phyloP scores from a whole-genome alignment of 2,113 vertebrate species.

The Murina feae region DNA sequence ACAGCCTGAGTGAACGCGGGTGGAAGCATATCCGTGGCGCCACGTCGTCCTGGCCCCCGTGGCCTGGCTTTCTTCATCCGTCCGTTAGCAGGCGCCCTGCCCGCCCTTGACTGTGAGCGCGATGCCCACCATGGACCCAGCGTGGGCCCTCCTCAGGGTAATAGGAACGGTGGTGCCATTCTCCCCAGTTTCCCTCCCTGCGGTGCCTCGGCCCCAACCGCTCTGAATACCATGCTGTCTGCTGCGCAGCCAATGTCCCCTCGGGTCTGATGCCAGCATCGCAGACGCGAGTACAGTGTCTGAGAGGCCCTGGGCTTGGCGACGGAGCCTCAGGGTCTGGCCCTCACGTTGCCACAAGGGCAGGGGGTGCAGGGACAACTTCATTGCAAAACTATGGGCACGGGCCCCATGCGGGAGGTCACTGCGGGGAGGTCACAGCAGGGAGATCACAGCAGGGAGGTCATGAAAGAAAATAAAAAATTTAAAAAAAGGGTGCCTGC shows the following conservation, averaged over 20 bases:
- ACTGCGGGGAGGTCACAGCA: not conserved
- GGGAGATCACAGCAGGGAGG: not conserved
- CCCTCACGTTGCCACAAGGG: not conserved
- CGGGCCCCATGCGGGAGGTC: too few relatives aligned
- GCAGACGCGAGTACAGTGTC: not conserved
- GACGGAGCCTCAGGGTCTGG: not conserved
- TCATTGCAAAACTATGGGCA: not conserved
- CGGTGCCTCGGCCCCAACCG: rapidly evolving
- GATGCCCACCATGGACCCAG: not conserved
- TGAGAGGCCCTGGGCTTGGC: not conserved
- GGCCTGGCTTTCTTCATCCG: not conserved
- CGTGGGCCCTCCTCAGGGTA: not conserved
- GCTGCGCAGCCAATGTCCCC: not conserved
- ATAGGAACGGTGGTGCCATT: too few relatives aligned
- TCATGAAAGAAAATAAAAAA: too few relatives aligned
- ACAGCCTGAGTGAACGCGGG: not conserved
- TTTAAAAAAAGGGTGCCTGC: too few relatives aligned
- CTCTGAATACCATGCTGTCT: not conserved
- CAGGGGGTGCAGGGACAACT: not conserved
- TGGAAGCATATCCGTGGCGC: rapidly evolving
- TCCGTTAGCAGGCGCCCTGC: rapidly evolving
- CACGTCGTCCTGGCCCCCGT: not conserved
- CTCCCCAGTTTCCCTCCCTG: not conserved
- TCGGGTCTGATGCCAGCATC: not conserved
- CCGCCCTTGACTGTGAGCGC: not conserved